Conservation (phyloP, 2,797 vertebrate species). For the Clarias fuscus region DNA sequence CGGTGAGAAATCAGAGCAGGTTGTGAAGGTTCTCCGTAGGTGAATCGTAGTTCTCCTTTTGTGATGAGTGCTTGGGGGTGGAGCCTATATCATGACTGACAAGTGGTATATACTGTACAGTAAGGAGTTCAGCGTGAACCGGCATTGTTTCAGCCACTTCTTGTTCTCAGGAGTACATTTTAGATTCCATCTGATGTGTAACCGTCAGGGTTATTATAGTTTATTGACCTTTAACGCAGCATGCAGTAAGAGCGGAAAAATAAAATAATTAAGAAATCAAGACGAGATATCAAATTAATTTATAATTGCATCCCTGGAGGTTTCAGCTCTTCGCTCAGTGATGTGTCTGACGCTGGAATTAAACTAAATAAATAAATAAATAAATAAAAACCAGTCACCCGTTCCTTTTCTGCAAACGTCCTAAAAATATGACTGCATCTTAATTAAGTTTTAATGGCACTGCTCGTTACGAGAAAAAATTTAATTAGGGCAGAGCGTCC, state of each 20-base stretch:
- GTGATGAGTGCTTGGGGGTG: background rate
- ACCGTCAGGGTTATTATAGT: background rate
- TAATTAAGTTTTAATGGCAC: conserved; percentile 54
- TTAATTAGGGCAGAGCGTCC: conserved; percentile 43
- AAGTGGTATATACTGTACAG: no score
- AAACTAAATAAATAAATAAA: background rate
- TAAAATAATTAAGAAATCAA: background rate
- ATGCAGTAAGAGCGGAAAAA: background rate
- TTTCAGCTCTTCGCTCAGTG: background rate
- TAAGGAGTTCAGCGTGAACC: background rate
- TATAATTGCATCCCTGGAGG: background rate
- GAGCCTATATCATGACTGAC: background rate
- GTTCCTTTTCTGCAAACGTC: background rate
- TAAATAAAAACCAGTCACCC: background rate
- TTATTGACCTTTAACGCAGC: background rate
- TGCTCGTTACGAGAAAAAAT: conserved; percentile 39
- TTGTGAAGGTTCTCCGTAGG: no score
- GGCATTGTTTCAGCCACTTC: background rate
- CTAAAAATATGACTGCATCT: conserved; percentile 24
- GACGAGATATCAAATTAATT: background rate
- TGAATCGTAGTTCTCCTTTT: no score
- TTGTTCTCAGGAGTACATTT: background rate
- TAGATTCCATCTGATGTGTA: background rate
- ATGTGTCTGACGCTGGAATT: background rate
- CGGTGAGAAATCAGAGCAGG: no score